Base-by-base conservation (phyloP, 2,888 invertebrate genomes). In the Microdon myrmicae region DNA sequence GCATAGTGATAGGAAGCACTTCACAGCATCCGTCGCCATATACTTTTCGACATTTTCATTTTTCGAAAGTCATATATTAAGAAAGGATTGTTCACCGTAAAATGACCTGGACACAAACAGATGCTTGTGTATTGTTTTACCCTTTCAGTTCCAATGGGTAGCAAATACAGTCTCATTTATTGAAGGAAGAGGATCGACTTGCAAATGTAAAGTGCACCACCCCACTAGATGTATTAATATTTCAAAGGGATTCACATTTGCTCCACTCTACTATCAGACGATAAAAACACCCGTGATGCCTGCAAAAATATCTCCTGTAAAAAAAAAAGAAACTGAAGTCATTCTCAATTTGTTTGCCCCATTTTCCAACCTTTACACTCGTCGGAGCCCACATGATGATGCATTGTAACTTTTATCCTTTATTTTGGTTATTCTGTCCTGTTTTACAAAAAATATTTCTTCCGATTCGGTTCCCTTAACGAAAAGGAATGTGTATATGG, bases 371-470 rank as follows among this genome's bases (percentile, higher is more conserved):
- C 56, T 44, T 23, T 43, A 49, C 47, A 16, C 16, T 29, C 3
- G n/a, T 19, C 35, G 45, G 20, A 58, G 64, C 64, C 49, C 64
- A 64, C 58, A 64, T 51, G 58, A 58, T 58, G 58, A 51, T 43
- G 58, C 64, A 64, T 64, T 64, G 64, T 64, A 64, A 64, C 58
- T 58, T 64, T 53, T 58, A 53, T 58, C 64, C 64, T 49, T 61
- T 61, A 61, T 56, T 61, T 56, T 45, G 56, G 61, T 51, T 58
- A 53, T 58, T 64, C 35, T 51, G 38, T 38, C 22, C 22, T 39
- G 13, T 43, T 39, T 37, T 25, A 29, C 38, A n/a, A n/a, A n/a
- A n/a, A n/a, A 19, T 26, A 28, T 48, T 35, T 38, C 22, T 28
- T 38, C 38, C 8, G 23, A 10, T 28, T 23, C 38, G 29, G 22